Evolutionary conservation across 2,888 invertebrate genomes (phyloP).

Genomic region (Eupithecia tripunctaria): DNA sequence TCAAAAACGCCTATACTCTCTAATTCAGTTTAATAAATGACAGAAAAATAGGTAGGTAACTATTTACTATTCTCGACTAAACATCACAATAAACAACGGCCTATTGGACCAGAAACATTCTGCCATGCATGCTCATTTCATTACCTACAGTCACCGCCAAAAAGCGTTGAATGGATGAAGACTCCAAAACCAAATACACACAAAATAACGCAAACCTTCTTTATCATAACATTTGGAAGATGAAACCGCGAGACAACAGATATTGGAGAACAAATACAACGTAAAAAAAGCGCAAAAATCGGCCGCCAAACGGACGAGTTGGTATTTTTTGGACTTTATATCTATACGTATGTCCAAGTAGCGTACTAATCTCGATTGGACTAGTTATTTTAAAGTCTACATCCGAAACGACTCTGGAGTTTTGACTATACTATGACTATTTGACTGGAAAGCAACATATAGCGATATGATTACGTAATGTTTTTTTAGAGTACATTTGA

Average conservation of each 20-base stretch:
- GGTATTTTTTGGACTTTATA: too few relatives aligned
- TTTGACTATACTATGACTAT: too few relatives aligned
- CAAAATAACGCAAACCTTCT: not conserved
- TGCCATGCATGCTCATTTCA: conserved; percentile 14
- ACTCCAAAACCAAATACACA: not conserved
- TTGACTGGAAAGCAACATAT: too few relatives aligned
- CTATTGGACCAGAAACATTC: not conserved
- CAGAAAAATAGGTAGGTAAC: not conserved
- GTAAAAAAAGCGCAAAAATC: not conserved
- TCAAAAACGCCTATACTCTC: not conserved
- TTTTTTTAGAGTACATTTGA: too few relatives aligned
- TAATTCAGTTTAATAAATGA: not conserved
- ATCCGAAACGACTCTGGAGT: too few relatives aligned
- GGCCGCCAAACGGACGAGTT: not conserved
- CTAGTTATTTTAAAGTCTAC: too few relatives aligned
- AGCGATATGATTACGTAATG: too few relatives aligned
- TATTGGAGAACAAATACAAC: not conserved
- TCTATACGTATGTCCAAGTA: too few relatives aligned
- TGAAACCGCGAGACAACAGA: not conserved
- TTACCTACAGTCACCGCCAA: not conserved
- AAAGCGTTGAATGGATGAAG: not conserved
- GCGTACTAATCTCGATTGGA: too few relatives aligned
- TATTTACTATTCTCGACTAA: not conserved
- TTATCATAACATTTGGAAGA: not conserved
- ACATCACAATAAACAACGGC: not conserved